Evolutionary conservation across 2,797 vertebrate genomes (phyloP).

Genomic region (Hypotaenidia philippensis): DNA sequence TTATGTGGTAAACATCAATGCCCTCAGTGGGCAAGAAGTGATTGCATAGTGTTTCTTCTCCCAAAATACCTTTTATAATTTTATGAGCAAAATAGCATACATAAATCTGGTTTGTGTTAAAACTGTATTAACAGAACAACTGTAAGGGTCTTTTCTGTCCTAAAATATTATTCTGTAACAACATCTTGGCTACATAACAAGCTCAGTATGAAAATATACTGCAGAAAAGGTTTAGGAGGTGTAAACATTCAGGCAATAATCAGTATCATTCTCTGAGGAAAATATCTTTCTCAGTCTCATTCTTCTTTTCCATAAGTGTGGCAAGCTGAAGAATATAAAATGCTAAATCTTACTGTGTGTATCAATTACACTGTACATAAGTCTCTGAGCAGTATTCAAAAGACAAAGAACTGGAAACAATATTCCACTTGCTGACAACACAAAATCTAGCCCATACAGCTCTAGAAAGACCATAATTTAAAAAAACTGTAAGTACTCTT

Average conservation of each 20-base stretch:
- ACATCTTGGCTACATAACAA: slow-evolving; percentile 38
- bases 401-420: slow-evolving; percentile 74
- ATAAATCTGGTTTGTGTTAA: neutral
- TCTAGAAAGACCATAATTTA: slow-evolving; percentile 62
- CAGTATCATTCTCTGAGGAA: slow-evolving; percentile 67
- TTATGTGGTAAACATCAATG: neutral
- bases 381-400: slow-evolving; percentile 73
- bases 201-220: slow-evolving; percentile 53
- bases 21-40: neutral
- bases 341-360: slow-evolving; percentile 59
- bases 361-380: slow-evolving; percentile 66
- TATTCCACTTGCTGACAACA: slow-evolving; percentile 75
- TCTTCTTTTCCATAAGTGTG: slow-evolving; percentile 64
- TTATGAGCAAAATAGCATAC: neutral
- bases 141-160: slow-evolving; percentile 20
- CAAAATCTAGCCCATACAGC: slow-evolving; percentile 65
- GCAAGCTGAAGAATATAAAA: slow-evolving; percentile 72
- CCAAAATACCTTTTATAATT: neutral
- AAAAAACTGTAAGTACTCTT: slow-evolving; percentile 56
- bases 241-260: slow-evolving; percentile 70
- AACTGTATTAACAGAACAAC: neutral
- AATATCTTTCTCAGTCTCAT: slow-evolving; percentile 67
- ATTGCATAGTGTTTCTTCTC: neutral
- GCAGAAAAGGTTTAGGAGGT: slow-evolving; percentile 54
- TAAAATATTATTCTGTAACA: slow-evolving; percentile 46